Evolutionary conservation across 2,888 invertebrate species (phyloP).

Genomic region (Sinohyriopsis cumingii): DNA sequence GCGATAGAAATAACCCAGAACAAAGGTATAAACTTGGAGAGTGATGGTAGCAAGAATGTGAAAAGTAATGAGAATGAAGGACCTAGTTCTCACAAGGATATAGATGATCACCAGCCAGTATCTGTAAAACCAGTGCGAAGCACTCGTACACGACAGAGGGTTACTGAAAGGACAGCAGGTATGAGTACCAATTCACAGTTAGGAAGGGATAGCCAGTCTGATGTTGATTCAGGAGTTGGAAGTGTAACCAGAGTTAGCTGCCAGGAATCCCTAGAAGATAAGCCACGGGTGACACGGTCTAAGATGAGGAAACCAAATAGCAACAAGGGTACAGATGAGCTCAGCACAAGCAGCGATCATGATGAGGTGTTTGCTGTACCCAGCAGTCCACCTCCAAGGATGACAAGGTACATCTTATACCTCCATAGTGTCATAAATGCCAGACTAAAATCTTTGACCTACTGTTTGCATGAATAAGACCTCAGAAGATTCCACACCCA

Average conservation of each 20-base stretch:
- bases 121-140: background rate
- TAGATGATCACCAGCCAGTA: background rate
- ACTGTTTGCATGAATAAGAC: too few species aligned
- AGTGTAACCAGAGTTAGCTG: constrained; percentile 1
- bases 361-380: constrained; percentile 27
- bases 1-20: background rate
- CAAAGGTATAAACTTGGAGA: background rate
- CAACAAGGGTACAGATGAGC: too few species aligned
- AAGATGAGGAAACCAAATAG: constrained; percentile 16
- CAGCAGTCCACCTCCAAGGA: constrained; percentile 14
- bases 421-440: too few species aligned
- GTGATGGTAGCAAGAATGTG: background rate
- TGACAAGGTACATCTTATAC: constrained; percentile 14
- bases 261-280: background rate
- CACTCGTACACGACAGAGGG: background rate
- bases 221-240: constrained; percentile 17
- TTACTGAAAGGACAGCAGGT: constrained; percentile 4
- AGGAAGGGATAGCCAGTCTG: constrained; percentile 5
- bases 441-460: too few species aligned
- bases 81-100: background rate
- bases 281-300: constrained; percentile 14
- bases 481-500: too few species aligned
- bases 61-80: background rate
- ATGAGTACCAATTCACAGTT: constrained; percentile 5
- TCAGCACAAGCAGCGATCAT: background rate